phyloP scores from a whole-genome alignment of 2,797 vertebrate genomes.

The Rhyacichthys aspro region DNA sequence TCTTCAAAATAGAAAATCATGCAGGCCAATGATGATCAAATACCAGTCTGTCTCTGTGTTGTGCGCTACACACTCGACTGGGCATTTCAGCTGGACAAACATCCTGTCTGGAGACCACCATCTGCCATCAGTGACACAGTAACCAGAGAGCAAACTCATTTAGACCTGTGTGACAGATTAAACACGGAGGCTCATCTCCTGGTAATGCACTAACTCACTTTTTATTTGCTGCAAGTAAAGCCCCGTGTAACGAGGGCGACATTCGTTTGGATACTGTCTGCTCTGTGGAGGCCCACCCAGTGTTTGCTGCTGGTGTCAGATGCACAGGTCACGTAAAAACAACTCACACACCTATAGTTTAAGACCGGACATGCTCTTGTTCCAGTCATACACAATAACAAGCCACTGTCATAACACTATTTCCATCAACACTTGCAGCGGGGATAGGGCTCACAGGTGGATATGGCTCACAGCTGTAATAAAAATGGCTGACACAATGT shows the following conservation, averaged over 20 bases:
- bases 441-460: conserved; percentile 20
- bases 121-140: conserved; percentile 70
- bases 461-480: conserved; percentile 17
- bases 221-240: conserved; percentile 47
- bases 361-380: neutral
- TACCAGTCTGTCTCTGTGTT: neutral
- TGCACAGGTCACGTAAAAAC: conserved; percentile 8
- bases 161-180: conserved; percentile 41
- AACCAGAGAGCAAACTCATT: conserved; percentile 68
- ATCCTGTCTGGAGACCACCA: conserved; percentile 71
- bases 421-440: conserved; percentile 31
- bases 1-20: conserved; percentile 4
- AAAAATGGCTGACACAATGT: conserved; percentile 14
- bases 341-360: no score
- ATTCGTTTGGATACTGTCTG: conserved; percentile 6
- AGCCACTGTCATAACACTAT: conserved; percentile 24
- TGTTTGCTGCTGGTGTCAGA: conserved; percentile 7
- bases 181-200: conserved; percentile 39
- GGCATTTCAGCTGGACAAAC: conserved; percentile 71
- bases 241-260: conserved; percentile 15
- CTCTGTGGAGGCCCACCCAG: neutral
- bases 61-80: conserved; percentile 19
- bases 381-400: conserved; percentile 11
- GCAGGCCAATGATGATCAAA: neutral
- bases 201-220: conserved; percentile 48